A percentile compares a stretch with the other conserved stretches of the same genome.
Evolutionary conservation across 2,113 vertebrate species (phyloP).

Genomic region (Loxodonta africana): DNA sequence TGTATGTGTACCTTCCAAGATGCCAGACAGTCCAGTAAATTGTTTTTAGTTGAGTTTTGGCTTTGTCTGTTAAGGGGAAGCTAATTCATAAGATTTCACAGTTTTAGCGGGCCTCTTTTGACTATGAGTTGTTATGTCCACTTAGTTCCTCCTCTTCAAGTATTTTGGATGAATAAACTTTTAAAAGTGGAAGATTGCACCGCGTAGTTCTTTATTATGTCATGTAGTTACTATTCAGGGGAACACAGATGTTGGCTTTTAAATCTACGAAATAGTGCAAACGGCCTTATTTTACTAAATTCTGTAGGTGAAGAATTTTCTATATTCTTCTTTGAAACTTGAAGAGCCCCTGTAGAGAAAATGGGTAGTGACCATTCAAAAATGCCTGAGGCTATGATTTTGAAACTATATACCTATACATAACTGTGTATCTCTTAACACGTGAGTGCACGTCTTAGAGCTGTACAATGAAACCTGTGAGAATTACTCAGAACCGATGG

Average conservation of each 20-base stretch:
- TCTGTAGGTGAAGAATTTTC: conserved; percentile 68
- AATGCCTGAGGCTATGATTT: conserved; percentile 68
- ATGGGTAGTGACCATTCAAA: conserved; percentile 2
- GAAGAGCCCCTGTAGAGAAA: conserved; percentile 44
- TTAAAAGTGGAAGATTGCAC: conserved; percentile 35
- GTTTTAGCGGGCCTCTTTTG: conserved; percentile 19
- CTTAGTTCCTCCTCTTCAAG: conserved; percentile 24
- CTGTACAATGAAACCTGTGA: neutral
- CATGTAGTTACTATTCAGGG: conserved; percentile 51
- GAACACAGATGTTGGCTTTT: conserved; percentile 64
- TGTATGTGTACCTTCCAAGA: conserved; percentile 21
- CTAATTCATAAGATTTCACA: conserved; percentile 23
- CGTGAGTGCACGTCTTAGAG: conserved; percentile 47
- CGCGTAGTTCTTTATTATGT: conserved; percentile 64
- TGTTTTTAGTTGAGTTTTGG: conserved; percentile 53
- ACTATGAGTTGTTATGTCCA: neutral
- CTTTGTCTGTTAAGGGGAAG: neutral
- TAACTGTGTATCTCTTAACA: conserved; percentile 40
- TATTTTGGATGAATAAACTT: conserved; percentile 63
- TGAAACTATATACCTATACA: conserved; percentile 48
- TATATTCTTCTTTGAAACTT: conserved; percentile 54
- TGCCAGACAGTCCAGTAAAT: neutral
- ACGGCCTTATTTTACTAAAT: conserved; percentile 58
- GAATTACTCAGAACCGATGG: neutral
- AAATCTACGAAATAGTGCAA: conserved; percentile 31